Conservation (phyloP, 2,888 invertebrate genomes). For the Nebria brevicollis region DNA sequence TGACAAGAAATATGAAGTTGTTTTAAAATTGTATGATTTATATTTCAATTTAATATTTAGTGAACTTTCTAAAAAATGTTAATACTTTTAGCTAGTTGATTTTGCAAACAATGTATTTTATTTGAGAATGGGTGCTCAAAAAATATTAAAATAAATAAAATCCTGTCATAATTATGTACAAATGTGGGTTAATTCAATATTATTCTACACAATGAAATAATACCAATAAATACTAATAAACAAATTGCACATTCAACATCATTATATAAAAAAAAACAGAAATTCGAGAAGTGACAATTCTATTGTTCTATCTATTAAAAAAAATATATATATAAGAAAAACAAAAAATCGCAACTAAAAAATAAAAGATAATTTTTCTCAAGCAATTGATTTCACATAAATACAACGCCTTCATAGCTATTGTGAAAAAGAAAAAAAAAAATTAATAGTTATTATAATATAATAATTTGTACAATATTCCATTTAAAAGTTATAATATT, state of each 20-base stretch:
- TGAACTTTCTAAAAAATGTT: neutral
- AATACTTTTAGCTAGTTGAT: neutral
- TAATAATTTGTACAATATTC: constrained; percentile 45
- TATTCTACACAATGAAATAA: constrained; percentile 46
- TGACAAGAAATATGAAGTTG: neutral
- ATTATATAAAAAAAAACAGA: constrained; percentile 43
- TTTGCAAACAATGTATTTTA: constrained; percentile 15
- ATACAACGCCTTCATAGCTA: neutral
- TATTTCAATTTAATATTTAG: neutral
- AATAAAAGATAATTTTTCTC: constrained; percentile 24
- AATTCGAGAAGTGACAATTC: constrained; percentile 35
- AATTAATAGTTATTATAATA: constrained; percentile 25
- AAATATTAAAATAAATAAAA: constrained; percentile 34
- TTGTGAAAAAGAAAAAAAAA: constrained; percentile 8
- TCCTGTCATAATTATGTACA: constrained; percentile 41
- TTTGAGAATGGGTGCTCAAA: constrained; percentile 26
- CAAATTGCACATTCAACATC: constrained; percentile 47
- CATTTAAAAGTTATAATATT: constrained; percentile 26
- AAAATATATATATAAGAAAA: constrained; percentile 39
- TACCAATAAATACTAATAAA: constrained; percentile 47
- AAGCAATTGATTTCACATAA: neutral
- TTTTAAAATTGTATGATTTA: neutral
- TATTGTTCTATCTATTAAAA: constrained; percentile 43
- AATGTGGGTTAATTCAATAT: constrained; percentile 27
- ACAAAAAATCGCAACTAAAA: constrained; percentile 42